These are phyloP conservation scores for Sebastes minor DNA, from an alignment of 2,797 vertebrate species.

Conservation along the genomic window DNA sequence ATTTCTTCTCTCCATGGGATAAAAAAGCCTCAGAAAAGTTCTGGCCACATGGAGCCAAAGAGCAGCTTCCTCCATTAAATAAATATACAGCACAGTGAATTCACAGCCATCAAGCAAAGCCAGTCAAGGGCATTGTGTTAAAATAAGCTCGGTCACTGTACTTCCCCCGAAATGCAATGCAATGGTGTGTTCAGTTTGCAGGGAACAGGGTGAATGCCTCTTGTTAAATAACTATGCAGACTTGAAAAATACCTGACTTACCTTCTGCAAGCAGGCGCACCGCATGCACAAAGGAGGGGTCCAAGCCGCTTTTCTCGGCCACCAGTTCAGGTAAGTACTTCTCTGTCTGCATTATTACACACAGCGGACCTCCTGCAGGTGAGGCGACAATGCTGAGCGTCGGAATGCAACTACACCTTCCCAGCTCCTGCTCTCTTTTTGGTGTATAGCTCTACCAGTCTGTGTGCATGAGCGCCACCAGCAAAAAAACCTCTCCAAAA, in stretches of 20 bases:
- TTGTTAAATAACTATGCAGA: conserved; percentile 5
- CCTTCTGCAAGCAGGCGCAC: conserved; percentile 93
- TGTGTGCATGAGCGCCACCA: not conserved
- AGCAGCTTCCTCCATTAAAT: not conserved
- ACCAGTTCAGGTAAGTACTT: conserved; percentile 94
- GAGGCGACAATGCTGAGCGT: conserved; percentile 66
- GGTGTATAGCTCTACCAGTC: conserved; percentile 25
- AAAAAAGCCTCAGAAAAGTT: conserved; percentile 51
- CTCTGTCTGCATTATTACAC: conserved; percentile 89
- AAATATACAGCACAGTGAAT: not conserved
- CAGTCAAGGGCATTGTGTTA: conserved; percentile 24
- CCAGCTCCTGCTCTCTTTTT: conserved; percentile 27
- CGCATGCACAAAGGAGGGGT: conserved; percentile 93
- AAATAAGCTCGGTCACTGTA: not conserved
- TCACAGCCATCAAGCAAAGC: not conserved
- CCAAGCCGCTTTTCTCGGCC: conserved; percentile 93
- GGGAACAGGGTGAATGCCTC: not conserved
- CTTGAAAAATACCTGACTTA: conserved; percentile 68
- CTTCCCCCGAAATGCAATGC: not conserved
- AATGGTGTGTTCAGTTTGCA: not conserved
- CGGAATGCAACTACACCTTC: conserved; percentile 58
- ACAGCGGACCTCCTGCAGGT: conserved; percentile 73
- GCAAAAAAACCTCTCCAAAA: not conserved
- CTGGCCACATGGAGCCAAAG: not conserved
- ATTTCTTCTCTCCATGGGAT: not conserved